Evolutionary conservation across 1,140 invertebrate species (phyloP).

Genomic region (Argopecten irradians): DNA sequence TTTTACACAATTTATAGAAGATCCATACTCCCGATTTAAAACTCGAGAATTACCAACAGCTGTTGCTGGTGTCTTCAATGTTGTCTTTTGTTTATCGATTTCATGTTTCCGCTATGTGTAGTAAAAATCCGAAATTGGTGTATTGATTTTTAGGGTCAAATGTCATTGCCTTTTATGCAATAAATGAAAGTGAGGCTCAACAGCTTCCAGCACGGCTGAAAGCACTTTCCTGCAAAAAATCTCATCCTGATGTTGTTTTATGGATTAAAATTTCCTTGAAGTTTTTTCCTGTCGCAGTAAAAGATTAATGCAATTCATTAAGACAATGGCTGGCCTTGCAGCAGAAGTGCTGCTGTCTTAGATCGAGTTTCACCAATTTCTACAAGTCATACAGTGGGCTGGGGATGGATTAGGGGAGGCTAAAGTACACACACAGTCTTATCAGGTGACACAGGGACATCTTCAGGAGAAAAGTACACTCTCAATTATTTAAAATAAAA

Average conservation of each 20-base stretch:
- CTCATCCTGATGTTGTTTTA: neutral
- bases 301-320: neutral
- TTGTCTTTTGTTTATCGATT: neutral
- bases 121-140: neutral
- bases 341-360: neutral
- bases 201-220: neutral
- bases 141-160: neutral
- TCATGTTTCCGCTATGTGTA: neutral
- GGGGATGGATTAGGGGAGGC: neutral
- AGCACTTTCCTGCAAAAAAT: neutral
- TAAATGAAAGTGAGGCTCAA: neutral
- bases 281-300: neutral
- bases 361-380: neutral
- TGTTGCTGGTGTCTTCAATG: neutral
- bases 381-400: neutral
- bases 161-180: conserved; percentile 16
- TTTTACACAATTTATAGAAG: neutral
- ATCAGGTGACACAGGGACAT: neutral
- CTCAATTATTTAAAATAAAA: neutral
- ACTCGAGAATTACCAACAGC: neutral
- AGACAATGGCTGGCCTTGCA: conserved; percentile 8
- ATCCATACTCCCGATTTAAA: neutral
- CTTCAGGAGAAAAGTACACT: neutral
- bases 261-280: neutral
- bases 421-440: neutral